Evolutionary conservation across 1,140 invertebrate species (phyloP), one percentile per base, ranked within the genome.

Genomic region (Drosophila ficusphila): DNA sequence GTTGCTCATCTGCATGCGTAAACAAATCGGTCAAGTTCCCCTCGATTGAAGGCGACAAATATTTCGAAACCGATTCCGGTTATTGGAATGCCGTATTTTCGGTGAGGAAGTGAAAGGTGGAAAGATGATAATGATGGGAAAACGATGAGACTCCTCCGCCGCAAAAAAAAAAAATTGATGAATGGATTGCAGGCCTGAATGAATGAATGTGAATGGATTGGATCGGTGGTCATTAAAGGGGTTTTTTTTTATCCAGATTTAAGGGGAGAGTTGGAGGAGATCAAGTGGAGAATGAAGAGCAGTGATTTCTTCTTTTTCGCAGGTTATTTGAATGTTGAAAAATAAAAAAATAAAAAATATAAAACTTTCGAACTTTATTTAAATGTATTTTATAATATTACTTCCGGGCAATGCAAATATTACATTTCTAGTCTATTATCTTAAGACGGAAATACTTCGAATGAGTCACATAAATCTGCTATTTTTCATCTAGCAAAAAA

Each of bases 21-120:
- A 73, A 64, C 58, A 65, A 73, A 73, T 73, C 42, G 68, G 31
- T 61, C 46, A 72, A 72, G 64, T 68, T 68, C 21, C 48, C 46
- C 62, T 29, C n/a, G 48, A 68, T 53, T 46, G 47, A 48, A 68
- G 47, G 62, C 36, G 42, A 53, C 60, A 51, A 49, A 62, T 65
- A 67, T 67, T 41, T 65, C 34, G 62, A 51, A 38, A 29, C 6
- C 47, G 12, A 42, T 58, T 58, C 33, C 54, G 31, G 31, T 44
- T 21, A 16, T 11, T 47, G 53, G 41, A 33, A 57, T 54, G 36
- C 52, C 21, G 46, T 5, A 23, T 23, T 23, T 23, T 25, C 18
- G 7, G 18, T 21, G 12, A 47, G 27, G 27, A 67, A 65, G 62
- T 67, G 62, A 64, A 64, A 64, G 60, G 60, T 64, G 39, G 29